Conservation (phyloP, 2,888 invertebrate genomes). For the Teleiodes luculella region DNA sequence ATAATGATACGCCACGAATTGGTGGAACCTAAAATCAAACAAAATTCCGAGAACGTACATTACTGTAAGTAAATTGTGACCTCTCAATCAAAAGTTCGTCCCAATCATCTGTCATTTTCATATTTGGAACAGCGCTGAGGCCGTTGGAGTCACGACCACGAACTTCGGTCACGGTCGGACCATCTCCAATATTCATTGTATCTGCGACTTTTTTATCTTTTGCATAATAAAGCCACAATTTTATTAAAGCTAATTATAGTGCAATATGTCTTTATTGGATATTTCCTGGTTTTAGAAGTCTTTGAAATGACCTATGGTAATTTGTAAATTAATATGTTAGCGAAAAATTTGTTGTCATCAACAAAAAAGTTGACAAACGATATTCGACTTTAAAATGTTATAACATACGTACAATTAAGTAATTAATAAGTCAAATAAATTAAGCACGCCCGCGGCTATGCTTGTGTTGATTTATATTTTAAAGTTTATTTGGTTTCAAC, state of each 20-base stretch:
- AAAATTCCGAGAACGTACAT: background rate
- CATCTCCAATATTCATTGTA: background rate
- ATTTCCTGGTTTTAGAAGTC: background rate
- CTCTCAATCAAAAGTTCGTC: background rate
- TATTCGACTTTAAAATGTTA: no score
- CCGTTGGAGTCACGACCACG: slow-evolving; percentile 10
- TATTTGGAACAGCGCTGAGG: slow-evolving; percentile 14
- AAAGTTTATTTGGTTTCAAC: no score
- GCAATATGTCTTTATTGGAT: background rate
- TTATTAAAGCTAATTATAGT: background rate
- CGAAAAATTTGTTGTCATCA: no score
- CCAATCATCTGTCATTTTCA: slow-evolving; percentile 9
- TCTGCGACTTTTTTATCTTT: background rate
- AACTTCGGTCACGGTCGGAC: slow-evolving; percentile 13
- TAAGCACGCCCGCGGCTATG: no score
- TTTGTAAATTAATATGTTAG: no score
- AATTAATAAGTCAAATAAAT: no score
- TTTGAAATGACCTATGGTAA: background rate
- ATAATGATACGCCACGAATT: background rate
- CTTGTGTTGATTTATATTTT: no score
- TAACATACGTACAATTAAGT: no score
- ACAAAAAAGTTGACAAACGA: no score
- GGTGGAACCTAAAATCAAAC: background rate
- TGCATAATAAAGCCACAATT: background rate
- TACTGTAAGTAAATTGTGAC: background rate